Evolutionary conservation across 2,888 invertebrate genomes (phyloP).

Genomic region (Argyresthia goedartella): DNA sequence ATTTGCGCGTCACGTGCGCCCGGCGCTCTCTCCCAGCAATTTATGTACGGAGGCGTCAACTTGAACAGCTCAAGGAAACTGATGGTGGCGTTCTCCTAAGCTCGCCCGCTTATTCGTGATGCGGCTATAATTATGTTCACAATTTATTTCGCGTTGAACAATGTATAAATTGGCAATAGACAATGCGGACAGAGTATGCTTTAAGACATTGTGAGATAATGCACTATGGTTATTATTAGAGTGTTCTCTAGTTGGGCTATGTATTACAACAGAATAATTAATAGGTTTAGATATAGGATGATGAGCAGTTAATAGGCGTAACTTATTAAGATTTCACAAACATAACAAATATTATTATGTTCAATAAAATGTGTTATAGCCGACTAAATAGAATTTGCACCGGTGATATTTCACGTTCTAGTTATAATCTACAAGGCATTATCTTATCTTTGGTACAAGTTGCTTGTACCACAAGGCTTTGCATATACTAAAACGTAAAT

Average conservation of each 20-base stretch:
- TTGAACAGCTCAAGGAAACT: slow-evolving; percentile 52
- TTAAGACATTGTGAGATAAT: slow-evolving; percentile 3
- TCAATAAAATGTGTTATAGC: no score
- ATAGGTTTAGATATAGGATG: no score
- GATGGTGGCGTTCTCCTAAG: slow-evolving; percentile 38
- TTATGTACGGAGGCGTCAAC: slow-evolving; percentile 55
- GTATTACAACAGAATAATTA: neutral
- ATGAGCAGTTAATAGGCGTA: neutral
- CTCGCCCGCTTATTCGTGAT: slow-evolving; percentile 38
- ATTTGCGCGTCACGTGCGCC: slow-evolving; percentile 58
- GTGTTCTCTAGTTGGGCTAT: neutral
- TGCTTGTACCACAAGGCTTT: no score
- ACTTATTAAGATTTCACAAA: neutral
- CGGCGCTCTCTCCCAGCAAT: slow-evolving; percentile 38
- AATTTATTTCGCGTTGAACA: slow-evolving; percentile 40
- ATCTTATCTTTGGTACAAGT: no score
- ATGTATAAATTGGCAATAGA: slow-evolving; percentile 25
- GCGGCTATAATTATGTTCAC: slow-evolving; percentile 43
- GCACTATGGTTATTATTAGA: neutral
- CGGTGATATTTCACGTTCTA: no score
- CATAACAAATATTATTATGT: no score
- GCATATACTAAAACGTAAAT: no score
- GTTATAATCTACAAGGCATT: no score
- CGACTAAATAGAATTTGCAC: no score
- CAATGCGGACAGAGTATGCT: neutral